A percentile compares a stretch with the other conserved stretches of the same genome.
Evolutionary conservation across 2,888 invertebrate genomes (phyloP).

Genomic region (Kryphioiulus occultus): DNA sequence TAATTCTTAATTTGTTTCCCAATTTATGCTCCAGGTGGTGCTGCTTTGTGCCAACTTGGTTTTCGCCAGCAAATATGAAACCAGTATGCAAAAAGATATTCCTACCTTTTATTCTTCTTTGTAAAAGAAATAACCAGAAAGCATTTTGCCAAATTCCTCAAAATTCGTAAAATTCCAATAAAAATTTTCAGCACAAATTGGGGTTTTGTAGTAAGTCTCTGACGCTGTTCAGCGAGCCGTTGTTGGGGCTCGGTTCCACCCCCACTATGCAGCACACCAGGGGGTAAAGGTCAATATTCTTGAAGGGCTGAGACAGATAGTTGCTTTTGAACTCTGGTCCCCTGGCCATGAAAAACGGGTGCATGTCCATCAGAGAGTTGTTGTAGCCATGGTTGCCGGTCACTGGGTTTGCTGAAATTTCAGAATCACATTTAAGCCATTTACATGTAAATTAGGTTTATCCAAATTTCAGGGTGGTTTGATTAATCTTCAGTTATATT

Average conservation of each 20-base stretch:
- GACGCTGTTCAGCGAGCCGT: conserved; percentile 65
- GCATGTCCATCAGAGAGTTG: conserved; percentile 70
- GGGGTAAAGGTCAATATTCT: conserved; percentile 73
- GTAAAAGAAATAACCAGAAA: too few relatives aligned
- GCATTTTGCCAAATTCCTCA: too few relatives aligned
- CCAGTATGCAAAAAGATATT: too few relatives aligned
- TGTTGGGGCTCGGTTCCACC: conserved; percentile 65
- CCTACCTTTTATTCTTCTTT: too few relatives aligned
- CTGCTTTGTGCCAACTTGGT: too few relatives aligned
- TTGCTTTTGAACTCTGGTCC: conserved; percentile 71
- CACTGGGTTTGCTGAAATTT: background rate
- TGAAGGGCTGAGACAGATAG: conserved; percentile 66
- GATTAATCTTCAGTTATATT: too few relatives aligned
- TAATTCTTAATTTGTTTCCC: too few relatives aligned
- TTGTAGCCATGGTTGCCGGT: conserved; percentile 72
- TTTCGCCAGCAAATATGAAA: too few relatives aligned
- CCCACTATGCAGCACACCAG: conserved; percentile 71
- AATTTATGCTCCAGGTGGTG: too few relatives aligned
- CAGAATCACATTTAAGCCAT: background rate
- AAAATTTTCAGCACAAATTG: background rate
- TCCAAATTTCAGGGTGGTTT: too few relatives aligned
- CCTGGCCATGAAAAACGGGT: conserved; percentile 74
- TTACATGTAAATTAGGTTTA: too few relatives aligned
- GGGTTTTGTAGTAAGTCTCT: conserved; percentile 59
- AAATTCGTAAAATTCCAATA: background rate